phyloP scores from a whole-genome alignment of 2,888 invertebrate genomes.

The Ligdia adustata region DNA sequence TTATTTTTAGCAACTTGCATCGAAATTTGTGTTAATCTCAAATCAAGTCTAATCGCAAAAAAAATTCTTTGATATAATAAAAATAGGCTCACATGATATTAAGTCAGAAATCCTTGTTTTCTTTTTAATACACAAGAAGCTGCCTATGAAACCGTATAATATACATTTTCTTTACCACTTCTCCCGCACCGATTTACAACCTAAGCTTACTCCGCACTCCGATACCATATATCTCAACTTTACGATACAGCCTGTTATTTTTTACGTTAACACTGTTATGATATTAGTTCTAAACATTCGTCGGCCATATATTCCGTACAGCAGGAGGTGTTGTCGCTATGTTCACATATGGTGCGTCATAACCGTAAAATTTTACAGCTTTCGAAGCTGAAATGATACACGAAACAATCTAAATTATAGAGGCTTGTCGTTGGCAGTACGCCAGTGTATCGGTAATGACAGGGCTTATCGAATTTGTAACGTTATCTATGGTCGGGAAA shows the following conservation, averaged over 20 bases:
- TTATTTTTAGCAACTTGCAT: too few species aligned
- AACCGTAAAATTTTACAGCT: slow-evolving; percentile 81
- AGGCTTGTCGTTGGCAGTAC: slow-evolving; percentile 64
- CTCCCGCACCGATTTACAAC: slow-evolving; percentile 15
- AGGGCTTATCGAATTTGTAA: slow-evolving; percentile 70
- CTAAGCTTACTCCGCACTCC: slow-evolving; percentile 10
- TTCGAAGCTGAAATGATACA: slow-evolving; percentile 81
- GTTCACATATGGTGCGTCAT: slow-evolving; percentile 70
- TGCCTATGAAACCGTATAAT: background rate
- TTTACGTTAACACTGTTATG: slow-evolving; percentile 35
- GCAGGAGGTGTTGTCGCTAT: slow-evolving; percentile 43
- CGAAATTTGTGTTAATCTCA: too few species aligned
- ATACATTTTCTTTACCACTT: slow-evolving; percentile 3
- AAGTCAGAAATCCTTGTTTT: background rate
- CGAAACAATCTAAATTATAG: slow-evolving; percentile 81
- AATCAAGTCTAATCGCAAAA: too few species aligned
- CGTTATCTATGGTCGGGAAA: slow-evolving; percentile 51
- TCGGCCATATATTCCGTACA: slow-evolving; percentile 41
- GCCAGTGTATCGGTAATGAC: slow-evolving; percentile 75
- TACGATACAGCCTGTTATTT: slow-evolving; percentile 32
- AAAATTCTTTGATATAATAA: too few species aligned
- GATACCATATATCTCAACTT: slow-evolving; percentile 32
- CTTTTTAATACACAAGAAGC: background rate
- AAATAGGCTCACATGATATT: too few species aligned
- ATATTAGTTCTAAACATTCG: slow-evolving; percentile 37